Evolutionary conservation across 2,113 vertebrate species (phyloP).

Genomic region (Hirundichthys speculiger): DNA sequence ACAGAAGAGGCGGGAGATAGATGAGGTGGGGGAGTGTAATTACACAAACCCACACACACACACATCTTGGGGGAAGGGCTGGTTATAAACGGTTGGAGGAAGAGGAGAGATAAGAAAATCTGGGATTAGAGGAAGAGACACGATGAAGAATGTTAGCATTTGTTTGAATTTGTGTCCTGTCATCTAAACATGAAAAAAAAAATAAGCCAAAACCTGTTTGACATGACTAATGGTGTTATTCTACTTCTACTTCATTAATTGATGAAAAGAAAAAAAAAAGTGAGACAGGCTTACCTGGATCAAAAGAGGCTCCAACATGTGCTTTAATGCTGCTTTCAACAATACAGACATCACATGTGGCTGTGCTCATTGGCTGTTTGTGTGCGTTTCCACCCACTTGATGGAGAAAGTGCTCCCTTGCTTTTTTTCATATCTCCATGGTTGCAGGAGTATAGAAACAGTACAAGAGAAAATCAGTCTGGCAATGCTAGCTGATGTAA

Average conservation of each 20-base stretch:
- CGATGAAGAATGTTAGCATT: not conserved
- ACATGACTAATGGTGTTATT: constrained; percentile 17
- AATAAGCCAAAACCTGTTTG: constrained; percentile 15
- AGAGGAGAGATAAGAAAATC: constrained; percentile 33
- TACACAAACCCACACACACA: constrained; percentile 29
- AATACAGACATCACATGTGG: constrained; percentile 59
- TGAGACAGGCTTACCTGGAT: constrained; percentile 33
- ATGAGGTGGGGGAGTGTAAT: constrained; percentile 66
- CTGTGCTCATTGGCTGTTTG: constrained; percentile 43
- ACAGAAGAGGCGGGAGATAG: constrained; percentile 77
- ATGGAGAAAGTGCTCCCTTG: constrained; percentile 57
- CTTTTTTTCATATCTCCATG: constrained; percentile 72
- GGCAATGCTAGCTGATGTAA: constrained; percentile 58
- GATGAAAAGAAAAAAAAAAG: constrained; percentile 31
- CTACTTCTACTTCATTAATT: constrained; percentile 16
- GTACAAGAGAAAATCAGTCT: constrained; percentile 45
- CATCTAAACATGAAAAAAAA: constrained; percentile 45
- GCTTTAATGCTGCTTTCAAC: constrained; percentile 41
- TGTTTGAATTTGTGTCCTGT: constrained; percentile 28
- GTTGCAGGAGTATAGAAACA: constrained; percentile 68
- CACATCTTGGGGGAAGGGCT: constrained; percentile 22
- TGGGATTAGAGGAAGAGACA: constrained; percentile 40
- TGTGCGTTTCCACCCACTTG: constrained; percentile 58
- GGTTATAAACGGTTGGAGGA: constrained; percentile 30
- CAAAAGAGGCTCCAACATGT: constrained; percentile 26